phyloP scores from a whole-genome alignment of 2,888 invertebrate genomes.

The Lasioglossum leucozonium region DNA sequence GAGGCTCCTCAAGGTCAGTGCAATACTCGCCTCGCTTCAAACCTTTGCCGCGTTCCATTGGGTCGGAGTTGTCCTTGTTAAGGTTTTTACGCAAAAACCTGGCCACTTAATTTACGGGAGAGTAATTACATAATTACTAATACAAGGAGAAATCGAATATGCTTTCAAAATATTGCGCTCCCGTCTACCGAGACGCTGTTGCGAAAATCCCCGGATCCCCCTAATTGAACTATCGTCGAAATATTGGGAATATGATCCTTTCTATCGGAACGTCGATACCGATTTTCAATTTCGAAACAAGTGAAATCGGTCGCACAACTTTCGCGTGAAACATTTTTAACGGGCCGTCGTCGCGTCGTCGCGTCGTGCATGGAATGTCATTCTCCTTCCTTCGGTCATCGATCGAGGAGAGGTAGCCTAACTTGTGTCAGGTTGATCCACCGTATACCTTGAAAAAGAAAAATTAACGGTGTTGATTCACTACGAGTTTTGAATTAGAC shows the following conservation, averaged over 20 bases:
- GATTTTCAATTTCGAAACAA: conserved; percentile 8
- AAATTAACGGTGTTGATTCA: too few species aligned
- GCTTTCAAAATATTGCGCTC: conserved; percentile 9
- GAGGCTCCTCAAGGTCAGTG: conserved; percentile 89
- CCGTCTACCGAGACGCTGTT: neutral
- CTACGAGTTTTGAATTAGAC: too few species aligned
- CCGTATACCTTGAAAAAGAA: too few species aligned
- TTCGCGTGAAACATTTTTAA: conserved; percentile 41
- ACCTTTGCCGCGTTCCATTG: neutral
- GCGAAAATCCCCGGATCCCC: neutral
- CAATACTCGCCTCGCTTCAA: neutral
- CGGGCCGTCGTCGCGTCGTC: conserved; percentile 8
- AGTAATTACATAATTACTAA: neutral
- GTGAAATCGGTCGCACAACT: conserved; percentile 44
- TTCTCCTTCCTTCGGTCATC: neutral
- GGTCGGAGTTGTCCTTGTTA: neutral
- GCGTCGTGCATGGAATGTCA: conserved; percentile 24
- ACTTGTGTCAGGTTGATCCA: neutral
- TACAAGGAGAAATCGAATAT: neutral
- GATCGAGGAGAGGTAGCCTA: neutral
- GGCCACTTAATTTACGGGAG: neutral
- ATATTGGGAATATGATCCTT: neutral
- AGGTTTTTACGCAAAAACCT: neutral
- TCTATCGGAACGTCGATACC: neutral
- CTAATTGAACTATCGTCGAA: neutral